phyloP scores from a whole-genome alignment of 2,888 invertebrate genomes.

The Cotesia congregata region DNA sequence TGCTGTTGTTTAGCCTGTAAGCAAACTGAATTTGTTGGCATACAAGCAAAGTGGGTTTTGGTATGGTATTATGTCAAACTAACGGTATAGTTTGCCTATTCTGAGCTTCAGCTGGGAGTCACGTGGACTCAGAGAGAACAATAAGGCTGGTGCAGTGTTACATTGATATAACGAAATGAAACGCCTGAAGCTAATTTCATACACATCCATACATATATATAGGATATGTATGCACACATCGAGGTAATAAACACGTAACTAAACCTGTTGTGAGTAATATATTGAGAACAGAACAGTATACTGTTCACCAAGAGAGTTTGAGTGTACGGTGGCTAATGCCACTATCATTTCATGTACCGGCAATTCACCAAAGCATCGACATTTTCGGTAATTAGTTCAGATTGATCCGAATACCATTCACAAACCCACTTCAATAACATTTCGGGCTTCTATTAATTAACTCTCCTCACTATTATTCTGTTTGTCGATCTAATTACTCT shows the following conservation, averaged over 20 bases:
- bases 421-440: neutral
- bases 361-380: conserved; percentile 37
- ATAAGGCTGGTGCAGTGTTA: conserved; percentile 6
- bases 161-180: conserved; percentile 18
- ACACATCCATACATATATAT: neutral
- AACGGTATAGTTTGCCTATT: conserved; percentile 1
- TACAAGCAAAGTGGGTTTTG: neutral
- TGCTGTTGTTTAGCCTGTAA: neutral
- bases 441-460: neutral
- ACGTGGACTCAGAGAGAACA: conserved; percentile 4
- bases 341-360: conserved; percentile 49
- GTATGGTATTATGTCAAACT: neutral
- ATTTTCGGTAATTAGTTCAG: conserved; percentile 51
- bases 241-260: neutral
- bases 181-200: conserved; percentile 3
- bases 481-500: neutral
- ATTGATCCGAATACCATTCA: conserved; percentile 40
- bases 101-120: conserved; percentile 32
- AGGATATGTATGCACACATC: neutral
- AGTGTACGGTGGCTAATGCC: conserved; percentile 40
- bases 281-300: neutral
- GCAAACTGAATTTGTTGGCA: neutral
- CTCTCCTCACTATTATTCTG: neutral
- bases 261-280: neutral
- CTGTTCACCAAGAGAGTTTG: neutral